phyloP scores from a whole-genome alignment of 2,113 vertebrate genomes.

The Hemiprocne comata region DNA sequence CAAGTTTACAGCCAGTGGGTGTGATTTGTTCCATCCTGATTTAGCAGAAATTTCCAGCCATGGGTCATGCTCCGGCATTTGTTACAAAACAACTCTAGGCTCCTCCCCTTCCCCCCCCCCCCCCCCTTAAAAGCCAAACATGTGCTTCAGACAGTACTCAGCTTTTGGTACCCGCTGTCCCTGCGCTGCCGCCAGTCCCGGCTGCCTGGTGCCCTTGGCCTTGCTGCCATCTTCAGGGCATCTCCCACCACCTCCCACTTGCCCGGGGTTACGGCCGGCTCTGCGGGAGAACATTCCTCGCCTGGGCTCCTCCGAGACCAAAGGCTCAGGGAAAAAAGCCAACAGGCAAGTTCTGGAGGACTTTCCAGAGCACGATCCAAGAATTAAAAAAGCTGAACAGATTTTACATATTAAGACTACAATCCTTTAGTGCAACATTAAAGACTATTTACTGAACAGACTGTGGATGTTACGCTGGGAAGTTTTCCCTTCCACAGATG shows the following conservation, averaged over 20 bases:
- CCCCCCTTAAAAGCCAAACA: background rate
- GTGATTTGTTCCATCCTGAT: background rate
- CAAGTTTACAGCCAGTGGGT: background rate
- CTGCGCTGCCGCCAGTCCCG: background rate
- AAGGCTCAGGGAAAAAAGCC: background rate
- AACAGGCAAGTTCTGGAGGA: slow-evolving; percentile 22
- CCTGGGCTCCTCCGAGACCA: background rate
- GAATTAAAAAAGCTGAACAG: slow-evolving; percentile 54
- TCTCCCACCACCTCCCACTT: background rate
- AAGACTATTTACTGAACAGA: slow-evolving; percentile 57
- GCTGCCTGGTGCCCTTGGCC: background rate
- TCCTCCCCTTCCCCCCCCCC: no score
- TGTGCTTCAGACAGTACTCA: background rate
- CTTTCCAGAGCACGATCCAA: slow-evolving; percentile 51
- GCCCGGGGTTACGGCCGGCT: background rate
- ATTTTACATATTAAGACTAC: slow-evolving; percentile 63
- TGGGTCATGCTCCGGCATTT: background rate
- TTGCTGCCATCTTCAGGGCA: slow-evolving; percentile 37
- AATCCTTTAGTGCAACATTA: slow-evolving; percentile 51
- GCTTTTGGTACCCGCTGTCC: background rate
- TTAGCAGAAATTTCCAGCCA: background rate
- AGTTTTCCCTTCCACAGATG: slow-evolving; percentile 45
- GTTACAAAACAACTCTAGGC: background rate
- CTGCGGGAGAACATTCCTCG: background rate
- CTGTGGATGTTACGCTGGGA: slow-evolving; percentile 34